Base-by-base conservation (phyloP, 2,797 vertebrate species). In the Petrocephalus sullivani region DNA sequence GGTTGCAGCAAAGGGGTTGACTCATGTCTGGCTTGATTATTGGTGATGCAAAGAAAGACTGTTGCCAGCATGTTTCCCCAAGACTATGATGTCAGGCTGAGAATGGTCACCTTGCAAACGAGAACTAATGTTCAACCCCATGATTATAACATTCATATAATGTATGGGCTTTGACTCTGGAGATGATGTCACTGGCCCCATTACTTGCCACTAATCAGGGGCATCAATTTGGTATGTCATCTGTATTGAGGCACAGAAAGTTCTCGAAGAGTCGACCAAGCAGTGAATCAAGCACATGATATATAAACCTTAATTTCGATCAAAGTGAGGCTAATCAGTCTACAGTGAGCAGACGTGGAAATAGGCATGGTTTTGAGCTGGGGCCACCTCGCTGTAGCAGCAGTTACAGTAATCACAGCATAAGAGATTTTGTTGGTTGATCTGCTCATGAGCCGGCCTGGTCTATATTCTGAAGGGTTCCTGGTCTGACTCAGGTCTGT, bases 121-220 rank as follows among this genome's bases (percentile, higher is more conserved):
- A 81, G 37, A 81, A 49, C 19, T n/a, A 78, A 46, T 78, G 75
- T 23, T 49, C 4, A 14, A 41, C 21, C 19, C 87, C 41, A 23
- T 28, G 56, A 28, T n/a, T 61, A 49, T 64, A 23, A 61, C 37
- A 3, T 16, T 33, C 1, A 88, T 81, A 23, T 12, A 12, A 10
- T 41, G 46, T 28, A 58, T 83, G 16, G 58, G 28, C 57, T 67
- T 28, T 61, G 16, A 33, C 2, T 21, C 14, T 3, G 9, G 12
- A 21, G 81, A 85, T 84, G 23, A 88, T 64, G 46, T 85, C 87
- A 88, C 81, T 12, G 19, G 46, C 4, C 53, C 46, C 57, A 75
- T 60, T 71, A 41, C 75, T 4, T n/a, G 0, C 1, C 16, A 78
- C 14, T 46, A 46, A 46, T 78, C 37, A 81, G 16, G 75, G 7